A percentile compares a stretch with the other conserved stretches of the same genome.
These are phyloP conservation scores for Muscina levida DNA, from an alignment of 2,888 invertebrate genomes.

Conservation along the genomic window DNA sequence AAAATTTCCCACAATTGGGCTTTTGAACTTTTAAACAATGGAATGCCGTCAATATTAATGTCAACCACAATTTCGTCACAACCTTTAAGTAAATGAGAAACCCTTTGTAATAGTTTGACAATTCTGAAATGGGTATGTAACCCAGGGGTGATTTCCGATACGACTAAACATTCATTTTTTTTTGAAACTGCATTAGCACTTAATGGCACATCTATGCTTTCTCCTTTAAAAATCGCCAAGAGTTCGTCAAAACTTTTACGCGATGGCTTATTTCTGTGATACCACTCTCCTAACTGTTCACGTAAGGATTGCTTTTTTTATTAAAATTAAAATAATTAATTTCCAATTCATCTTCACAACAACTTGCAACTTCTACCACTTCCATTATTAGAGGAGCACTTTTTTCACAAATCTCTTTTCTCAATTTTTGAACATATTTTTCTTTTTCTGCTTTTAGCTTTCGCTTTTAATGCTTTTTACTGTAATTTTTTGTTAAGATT, in stretches of 20 bases:
- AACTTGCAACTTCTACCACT: constrained; percentile 20
- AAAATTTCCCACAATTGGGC: neutral
- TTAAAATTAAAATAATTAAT: constrained; percentile 10
- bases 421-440: constrained; percentile 27
- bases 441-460: constrained; percentile 22
- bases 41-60: constrained; percentile 44
- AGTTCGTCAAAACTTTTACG: constrained; percentile 41
- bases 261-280: constrained; percentile 27
- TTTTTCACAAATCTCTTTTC: constrained; percentile 21
- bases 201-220: constrained; percentile 41
- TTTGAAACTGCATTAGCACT: constrained; percentile 38
- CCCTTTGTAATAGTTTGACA: constrained; percentile 31
- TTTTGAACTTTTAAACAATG: constrained; percentile 36
- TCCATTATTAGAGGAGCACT: constrained; percentile 23
- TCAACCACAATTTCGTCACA: constrained; percentile 42
- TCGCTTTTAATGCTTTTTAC: constrained; percentile 29
- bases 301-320: constrained; percentile 30
- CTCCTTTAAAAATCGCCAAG: constrained; percentile 41
- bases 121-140: constrained; percentile 34
- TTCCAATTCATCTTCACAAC: neutral
- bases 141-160: constrained; percentile 30
- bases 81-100: constrained; percentile 37
- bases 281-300: constrained; percentile 44
- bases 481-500: constrained; percentile 3
- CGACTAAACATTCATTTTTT: constrained; percentile 17